These are phyloP conservation scores for Stenchaetothrips biformis DNA, from an alignment of 2,888 invertebrate genomes.

Conservation along the genomic window DNA sequence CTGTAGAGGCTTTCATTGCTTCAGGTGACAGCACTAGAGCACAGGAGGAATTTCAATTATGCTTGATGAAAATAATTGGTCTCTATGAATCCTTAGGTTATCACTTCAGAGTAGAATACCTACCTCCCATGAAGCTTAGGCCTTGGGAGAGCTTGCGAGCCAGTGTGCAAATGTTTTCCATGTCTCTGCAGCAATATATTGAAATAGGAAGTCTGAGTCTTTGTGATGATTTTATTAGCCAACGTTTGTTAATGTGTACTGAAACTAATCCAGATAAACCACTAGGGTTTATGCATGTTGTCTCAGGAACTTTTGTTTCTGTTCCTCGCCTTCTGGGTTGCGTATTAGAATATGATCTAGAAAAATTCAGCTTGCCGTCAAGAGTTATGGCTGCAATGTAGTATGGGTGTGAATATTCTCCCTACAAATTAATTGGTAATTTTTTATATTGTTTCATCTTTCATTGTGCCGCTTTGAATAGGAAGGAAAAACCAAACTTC, in stretches of 20 bases:
- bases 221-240: slow-evolving; percentile 69
- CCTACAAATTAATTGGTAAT: too few relatives aligned
- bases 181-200: slow-evolving; percentile 56
- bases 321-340: slow-evolving; percentile 71
- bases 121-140: slow-evolving; percentile 58
- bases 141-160: slow-evolving; percentile 63
- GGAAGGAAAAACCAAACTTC: too few relatives aligned
- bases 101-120: slow-evolving; percentile 61
- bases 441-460: background rate
- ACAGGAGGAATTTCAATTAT: slow-evolving; percentile 53
- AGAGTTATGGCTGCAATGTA: background rate
- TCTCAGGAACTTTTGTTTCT: slow-evolving; percentile 68
- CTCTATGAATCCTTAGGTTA: slow-evolving; percentile 62
- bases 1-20: slow-evolving; percentile 59
- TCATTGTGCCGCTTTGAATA: background rate
- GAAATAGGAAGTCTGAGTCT: slow-evolving; percentile 70
- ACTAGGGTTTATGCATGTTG: slow-evolving; percentile 58
- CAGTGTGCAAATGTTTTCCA: slow-evolving; percentile 70
- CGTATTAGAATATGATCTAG: slow-evolving; percentile 53
- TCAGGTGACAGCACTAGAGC: slow-evolving; percentile 52
- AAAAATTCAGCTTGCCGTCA: background rate
- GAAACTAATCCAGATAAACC: slow-evolving; percentile 51
- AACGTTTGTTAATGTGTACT: slow-evolving; percentile 68
- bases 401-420: background rate
- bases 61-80: slow-evolving; percentile 51